Evolutionary conservation across 1,140 invertebrate species (phyloP), one percentile per base, ranked within the genome.

Genomic region (Capitella teleta): DNA sequence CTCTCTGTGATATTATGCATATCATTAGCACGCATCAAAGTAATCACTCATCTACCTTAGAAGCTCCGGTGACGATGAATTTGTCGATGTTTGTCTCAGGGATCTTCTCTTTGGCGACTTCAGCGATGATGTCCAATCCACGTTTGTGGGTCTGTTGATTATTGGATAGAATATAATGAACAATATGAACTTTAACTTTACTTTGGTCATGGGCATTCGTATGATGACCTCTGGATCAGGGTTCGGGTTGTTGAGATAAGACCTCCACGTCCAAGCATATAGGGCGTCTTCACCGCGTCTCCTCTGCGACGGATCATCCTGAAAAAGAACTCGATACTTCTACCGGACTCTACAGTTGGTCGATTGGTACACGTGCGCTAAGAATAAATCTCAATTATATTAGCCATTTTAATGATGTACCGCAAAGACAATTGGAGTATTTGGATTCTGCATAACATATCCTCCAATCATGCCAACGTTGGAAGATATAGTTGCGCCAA

Each of bases 191-290:
- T n/a, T 4, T 12, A 44, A 21, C 23, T 6, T 14, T 44, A 44
- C 42, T 25, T 44, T 44, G 6, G 42, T 44, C 42, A 44, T 44
- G n/a, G 42, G 42, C 42, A 44, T 44, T 6, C 42, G 16, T 6
- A 24, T 24, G 16, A 25, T 4, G 4, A 44, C 16, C 6, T 4
- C 28, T 4, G 8, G 8, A 44, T 44, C 42, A 4, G 10, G 10
- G 16, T 6, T 16, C n/a, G 6, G 3, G n/a, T n/a, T 6, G 23
- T 44, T 25, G 6, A 44, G 24, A 25, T 21, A 44, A 5, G 42
- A 12, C 24, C 42, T 44, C 42, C 42, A 44, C 10, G 42, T 44
- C 42, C 42, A 44, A 14, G 42, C 42, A 24, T 24, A 24, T 10
- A 44, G 5, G 5, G 16, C 12, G 24, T 44, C 42, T 23, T 44